phyloP scores from a whole-genome alignment of 2,113 vertebrate genomes.

The Macquaria ambigua region DNA sequence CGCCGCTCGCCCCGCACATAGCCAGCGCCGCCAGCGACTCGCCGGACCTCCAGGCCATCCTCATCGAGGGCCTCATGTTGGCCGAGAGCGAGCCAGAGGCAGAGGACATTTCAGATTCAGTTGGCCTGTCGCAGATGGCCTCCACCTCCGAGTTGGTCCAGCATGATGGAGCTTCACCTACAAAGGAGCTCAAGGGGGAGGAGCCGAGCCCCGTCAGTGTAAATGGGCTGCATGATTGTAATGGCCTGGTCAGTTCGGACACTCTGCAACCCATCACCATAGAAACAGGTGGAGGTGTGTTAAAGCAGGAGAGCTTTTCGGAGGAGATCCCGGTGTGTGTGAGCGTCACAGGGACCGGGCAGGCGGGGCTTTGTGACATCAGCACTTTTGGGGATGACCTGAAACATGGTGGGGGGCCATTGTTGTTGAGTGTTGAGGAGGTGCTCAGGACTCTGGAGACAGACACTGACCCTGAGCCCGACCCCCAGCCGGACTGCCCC shows the following conservation, averaged over 20 bases:
- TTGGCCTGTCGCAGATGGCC: constrained; percentile 83
- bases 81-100: constrained; percentile 86
- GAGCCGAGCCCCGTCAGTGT: constrained; percentile 82
- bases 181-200: constrained; percentile 65
- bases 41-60: constrained; percentile 93
- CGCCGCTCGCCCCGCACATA: constrained; percentile 93
- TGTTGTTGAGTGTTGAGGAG: constrained; percentile 96
- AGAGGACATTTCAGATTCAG: constrained; percentile 85
- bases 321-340: constrained; percentile 90
- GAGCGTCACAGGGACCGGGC: constrained; percentile 81
- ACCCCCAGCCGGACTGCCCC: constrained; percentile 84
- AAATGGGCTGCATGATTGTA: constrained; percentile 94
- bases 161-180: background rate
- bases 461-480: constrained; percentile 80
- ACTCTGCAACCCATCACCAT: constrained; percentile 86
- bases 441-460: constrained; percentile 96
- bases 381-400: constrained; percentile 92
- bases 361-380: constrained; percentile 88
- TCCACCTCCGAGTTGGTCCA: constrained; percentile 86
- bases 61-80: constrained; percentile 90
- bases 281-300: constrained; percentile 85
- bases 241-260: constrained; percentile 89
- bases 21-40: constrained; percentile 92
- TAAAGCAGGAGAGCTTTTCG: constrained; percentile 89
- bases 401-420: constrained; percentile 90